Evolutionary conservation across 2,113 vertebrate genomes (phyloP).

Genomic region (Orycteropus afer): DNA sequence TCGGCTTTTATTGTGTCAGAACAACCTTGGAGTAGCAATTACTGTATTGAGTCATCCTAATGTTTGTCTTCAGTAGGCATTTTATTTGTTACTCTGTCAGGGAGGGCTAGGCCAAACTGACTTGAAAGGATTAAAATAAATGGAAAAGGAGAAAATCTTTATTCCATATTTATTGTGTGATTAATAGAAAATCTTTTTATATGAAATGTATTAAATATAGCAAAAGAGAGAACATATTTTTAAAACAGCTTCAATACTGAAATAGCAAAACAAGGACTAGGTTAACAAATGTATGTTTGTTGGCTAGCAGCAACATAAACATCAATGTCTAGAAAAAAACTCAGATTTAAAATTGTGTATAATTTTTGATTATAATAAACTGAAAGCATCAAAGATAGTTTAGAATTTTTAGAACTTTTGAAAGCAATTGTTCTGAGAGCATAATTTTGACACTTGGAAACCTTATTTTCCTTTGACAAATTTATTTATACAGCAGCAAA

Average conservation of each 20-base stretch:
- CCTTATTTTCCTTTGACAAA: neutral
- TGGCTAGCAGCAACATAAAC: constrained; percentile 48
- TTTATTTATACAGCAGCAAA: neutral
- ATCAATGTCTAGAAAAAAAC: constrained; percentile 41
- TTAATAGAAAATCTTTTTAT: constrained; percentile 26
- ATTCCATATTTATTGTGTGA: constrained; percentile 22
- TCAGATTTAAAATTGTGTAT: constrained; percentile 23
- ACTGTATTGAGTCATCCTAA: constrained; percentile 32
- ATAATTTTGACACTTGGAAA: constrained; percentile 26
- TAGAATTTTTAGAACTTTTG: neutral
- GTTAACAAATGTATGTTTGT: constrained; percentile 39
- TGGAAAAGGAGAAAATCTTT: constrained; percentile 39
- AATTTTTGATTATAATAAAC: constrained; percentile 41
- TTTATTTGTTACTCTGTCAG: constrained; percentile 39
- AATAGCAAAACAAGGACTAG: constrained; percentile 18
- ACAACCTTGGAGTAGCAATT: neutral
- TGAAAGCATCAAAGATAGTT: constrained; percentile 25
- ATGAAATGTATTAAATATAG: neutral
- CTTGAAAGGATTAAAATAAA: constrained; percentile 31
- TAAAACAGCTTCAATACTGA: neutral
- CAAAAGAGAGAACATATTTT: constrained; percentile 53
- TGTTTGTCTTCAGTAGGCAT: constrained; percentile 41
- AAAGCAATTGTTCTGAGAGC: neutral
- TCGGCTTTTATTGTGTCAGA: neutral
- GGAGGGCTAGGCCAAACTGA: constrained; percentile 27